Conservation (phyloP, 2,113 vertebrate species). For the Rattus rattus region DNA sequence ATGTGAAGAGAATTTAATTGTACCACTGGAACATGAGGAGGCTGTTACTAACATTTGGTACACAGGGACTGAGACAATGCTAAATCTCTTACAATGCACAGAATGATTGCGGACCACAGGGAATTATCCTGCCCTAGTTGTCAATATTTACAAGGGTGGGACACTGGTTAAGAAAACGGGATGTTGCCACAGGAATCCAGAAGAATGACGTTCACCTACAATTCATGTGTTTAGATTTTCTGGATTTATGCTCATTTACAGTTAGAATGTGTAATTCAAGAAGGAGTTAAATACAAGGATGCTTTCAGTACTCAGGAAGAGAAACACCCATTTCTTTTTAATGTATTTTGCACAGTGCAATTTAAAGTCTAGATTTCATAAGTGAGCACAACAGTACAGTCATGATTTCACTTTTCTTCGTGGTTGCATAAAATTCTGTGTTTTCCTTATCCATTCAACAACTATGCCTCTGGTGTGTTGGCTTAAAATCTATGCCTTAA, state of each 20-base stretch:
- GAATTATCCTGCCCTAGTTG: neutral
- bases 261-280: neutral
- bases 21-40: neutral
- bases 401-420: neutral
- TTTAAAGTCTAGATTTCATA: neutral
- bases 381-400: too few species aligned
- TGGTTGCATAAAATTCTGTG: neutral
- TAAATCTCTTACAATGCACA: neutral
- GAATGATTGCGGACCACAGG: neutral
- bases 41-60: neutral
- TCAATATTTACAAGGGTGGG: neutral
- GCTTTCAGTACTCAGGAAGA: neutral
- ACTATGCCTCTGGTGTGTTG: neutral
- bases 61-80: neutral
- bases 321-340: neutral
- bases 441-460: neutral
- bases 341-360: neutral
- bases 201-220: neutral
- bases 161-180: neutral
- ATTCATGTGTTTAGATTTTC: constrained; percentile 1
- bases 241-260: neutral
- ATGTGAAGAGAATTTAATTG: neutral
- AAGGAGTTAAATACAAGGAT: neutral
- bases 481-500: neutral
- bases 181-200: neutral